Base-by-base conservation (phyloP, 2,888 invertebrate species). In the Metallyticus violacea region DNA sequence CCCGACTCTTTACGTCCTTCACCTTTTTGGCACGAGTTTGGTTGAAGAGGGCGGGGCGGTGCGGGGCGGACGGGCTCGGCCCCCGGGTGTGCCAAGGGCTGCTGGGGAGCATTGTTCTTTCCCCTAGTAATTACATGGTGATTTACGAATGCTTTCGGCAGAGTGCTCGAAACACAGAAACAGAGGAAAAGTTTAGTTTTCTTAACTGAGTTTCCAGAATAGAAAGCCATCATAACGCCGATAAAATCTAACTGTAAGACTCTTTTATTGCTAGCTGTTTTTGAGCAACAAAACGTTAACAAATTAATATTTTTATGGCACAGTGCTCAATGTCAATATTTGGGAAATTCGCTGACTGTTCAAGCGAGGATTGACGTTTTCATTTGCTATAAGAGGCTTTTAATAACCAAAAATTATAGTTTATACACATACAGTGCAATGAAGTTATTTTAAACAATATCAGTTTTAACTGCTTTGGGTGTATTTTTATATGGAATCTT, bases 1-100 rank as follows among this genome's bases (percentile, higher is more conserved):
- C 15, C 3, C 40, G 40, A 62, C 40, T 15, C 15, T 62, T 62
- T 62, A 9, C 40, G 82, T 76, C 82, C 82, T 82, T 82, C 82
- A 82, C 82, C 82, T 82, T 82, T 82, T 82, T 82, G 82, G 82
- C 82, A 82, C 82, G 26, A 76, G 26, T 82, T 76, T 62, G 40
- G 1, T 22, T 62, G 40, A 62, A 15, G 40, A 62, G 40, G 40
- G 40, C 15, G 40, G 40, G 40, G 40, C 40, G 15, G 40, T n/a
- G n/a, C n/a, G n/a, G 40, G 40, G 40, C 15, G 40, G 40, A 22
- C 15, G 15, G 15, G 40, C 40, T 15, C 3, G 40, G 15, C 40
- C 40, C 40, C 40, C 3, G 40, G 40, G 40, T 62, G 40, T 62
- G 40, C 40, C 40, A 62, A 62, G 40, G 40, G 40, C 40, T 62